Conservation (phyloP, 1,140 invertebrate genomes). For the Caerostris darwini region DNA sequence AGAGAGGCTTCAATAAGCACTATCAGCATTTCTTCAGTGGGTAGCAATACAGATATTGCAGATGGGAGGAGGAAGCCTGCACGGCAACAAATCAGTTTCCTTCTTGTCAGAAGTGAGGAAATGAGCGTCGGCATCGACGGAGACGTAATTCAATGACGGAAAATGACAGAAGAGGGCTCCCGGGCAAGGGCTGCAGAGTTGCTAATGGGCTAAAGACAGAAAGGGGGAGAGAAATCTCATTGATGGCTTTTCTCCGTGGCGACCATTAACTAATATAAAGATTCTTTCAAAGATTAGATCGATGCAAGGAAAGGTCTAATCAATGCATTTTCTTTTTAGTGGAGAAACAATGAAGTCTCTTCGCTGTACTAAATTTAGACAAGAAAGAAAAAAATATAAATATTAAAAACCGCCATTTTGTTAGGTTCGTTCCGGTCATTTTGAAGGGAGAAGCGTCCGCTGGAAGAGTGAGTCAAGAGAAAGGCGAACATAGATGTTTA, state of each 20-base stretch:
- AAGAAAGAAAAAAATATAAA: neutral
- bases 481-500: neutral
- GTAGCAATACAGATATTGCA: neutral
- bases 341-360: neutral
- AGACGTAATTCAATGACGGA: slow-evolving; percentile 42
- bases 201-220: slow-evolving; percentile 42
- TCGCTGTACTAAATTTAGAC: neutral
- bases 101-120: neutral
- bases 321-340: neutral
- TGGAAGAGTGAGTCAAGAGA: neutral
- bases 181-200: slow-evolving; percentile 13
- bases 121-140: slow-evolving; percentile 13
- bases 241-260: slow-evolving; percentile 8
- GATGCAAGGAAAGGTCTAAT: neutral
- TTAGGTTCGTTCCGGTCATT: neutral
- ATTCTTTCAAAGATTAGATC: slow-evolving; percentile 27
- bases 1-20: neutral
- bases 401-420: neutral
- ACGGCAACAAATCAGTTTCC: neutral
- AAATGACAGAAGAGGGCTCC: neutral
- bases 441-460: neutral
- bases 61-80: neutral
- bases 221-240: neutral
- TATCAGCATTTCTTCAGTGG: neutral
- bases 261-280: slow-evolving; percentile 40